These are phyloP conservation scores for Calliopsis andreniformis DNA, from an alignment of 1,140 invertebrate species.

Conservation along the genomic window DNA sequence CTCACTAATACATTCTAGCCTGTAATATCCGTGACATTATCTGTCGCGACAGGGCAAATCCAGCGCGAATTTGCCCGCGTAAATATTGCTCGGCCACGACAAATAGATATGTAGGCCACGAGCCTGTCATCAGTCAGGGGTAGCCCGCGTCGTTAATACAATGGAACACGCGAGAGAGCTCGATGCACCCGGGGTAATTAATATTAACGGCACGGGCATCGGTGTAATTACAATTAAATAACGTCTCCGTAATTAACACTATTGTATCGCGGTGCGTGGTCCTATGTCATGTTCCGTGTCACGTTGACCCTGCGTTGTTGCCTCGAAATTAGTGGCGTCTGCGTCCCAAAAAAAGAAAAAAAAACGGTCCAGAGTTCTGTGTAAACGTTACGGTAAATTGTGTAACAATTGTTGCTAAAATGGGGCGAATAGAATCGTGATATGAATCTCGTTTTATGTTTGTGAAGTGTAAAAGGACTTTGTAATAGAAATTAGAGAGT, in stretches of 20 bases:
- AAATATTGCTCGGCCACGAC: slow-evolving; percentile 60
- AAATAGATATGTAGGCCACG: slow-evolving; percentile 59
- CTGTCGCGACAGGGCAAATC: not conserved
- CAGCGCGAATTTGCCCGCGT: slow-evolving; percentile 48
- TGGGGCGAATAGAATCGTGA: no score
- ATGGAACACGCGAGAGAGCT: slow-evolving; percentile 53
- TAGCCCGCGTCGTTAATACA: slow-evolving; percentile 62
- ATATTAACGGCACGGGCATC: slow-evolving; percentile 71
- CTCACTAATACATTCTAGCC: slow-evolving; percentile 10
- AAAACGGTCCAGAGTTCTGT: no score
- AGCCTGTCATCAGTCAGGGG: slow-evolving; percentile 57
- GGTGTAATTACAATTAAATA: slow-evolving; percentile 75
- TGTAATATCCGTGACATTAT: slow-evolving; percentile 43
- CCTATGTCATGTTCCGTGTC: not conserved
- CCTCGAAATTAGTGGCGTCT: not conserved
- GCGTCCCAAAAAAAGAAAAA: not conserved
- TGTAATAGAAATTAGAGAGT: no score
- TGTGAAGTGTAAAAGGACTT: no score
- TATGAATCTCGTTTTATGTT: no score
- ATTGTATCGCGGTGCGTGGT: slow-evolving; percentile 67
- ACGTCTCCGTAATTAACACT: slow-evolving; percentile 73
- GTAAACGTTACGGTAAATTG: no score
- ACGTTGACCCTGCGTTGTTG: not conserved
- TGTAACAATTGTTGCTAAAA: no score
- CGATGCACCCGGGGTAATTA: slow-evolving; percentile 66